Evolutionary conservation across 2,113 vertebrate genomes (phyloP).

Genomic region (Prionailurus bengalensis): DNA sequence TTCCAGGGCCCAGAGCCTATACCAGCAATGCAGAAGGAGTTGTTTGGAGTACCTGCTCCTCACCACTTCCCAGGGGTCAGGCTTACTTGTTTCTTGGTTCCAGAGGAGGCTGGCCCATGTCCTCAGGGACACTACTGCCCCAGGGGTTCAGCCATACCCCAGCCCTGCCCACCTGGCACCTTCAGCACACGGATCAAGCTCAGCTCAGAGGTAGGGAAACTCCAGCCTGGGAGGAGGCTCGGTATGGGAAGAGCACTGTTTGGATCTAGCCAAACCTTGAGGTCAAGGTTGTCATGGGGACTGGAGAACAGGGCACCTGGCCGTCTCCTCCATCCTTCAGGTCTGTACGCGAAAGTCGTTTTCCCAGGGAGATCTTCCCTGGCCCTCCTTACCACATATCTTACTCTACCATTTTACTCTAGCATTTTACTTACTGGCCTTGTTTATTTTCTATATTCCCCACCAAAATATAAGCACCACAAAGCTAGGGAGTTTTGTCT

Average conservation of each 20-base stretch:
- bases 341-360: not conserved
- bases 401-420: not conserved
- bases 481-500: not conserved
- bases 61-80: not conserved
- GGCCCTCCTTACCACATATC: not conserved
- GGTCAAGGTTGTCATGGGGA: not conserved
- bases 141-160: conserved; percentile 86
- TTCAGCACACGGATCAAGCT: conserved; percentile 89
- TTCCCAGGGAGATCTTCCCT: not conserved
- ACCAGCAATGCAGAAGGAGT: not conserved
- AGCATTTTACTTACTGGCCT: not conserved
- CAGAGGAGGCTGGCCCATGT: conserved; percentile 91
- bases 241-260: not conserved
- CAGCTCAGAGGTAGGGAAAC: conserved; percentile 87
- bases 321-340: not conserved
- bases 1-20: not conserved
- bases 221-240: accelerated
- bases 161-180: conserved; percentile 91
- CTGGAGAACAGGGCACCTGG: not conserved
- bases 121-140: conserved; percentile 93
- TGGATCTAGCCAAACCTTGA: not conserved
- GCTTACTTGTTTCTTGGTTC: conserved; percentile 58
- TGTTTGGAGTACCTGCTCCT: not conserved
- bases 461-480: not conserved
- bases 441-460: not conserved